Conservation (phyloP, 2,113 vertebrate genomes). For the Lutjanus erythropterus region DNA sequence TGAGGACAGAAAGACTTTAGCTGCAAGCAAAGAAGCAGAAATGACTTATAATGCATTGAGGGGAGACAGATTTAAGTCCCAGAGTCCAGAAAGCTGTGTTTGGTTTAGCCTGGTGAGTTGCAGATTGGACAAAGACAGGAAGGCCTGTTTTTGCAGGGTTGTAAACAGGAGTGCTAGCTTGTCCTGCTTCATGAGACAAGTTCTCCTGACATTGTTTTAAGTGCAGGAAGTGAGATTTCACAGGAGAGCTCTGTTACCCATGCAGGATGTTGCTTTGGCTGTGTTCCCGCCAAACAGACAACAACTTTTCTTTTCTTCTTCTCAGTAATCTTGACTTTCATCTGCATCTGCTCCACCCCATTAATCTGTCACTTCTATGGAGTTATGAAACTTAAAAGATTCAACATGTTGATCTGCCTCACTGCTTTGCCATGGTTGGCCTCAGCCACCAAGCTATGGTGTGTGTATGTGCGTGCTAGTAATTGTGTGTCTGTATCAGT, state of each 20-base stretch:
- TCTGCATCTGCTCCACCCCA: background rate
- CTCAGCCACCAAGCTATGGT: background rate
- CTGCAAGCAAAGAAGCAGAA: slow-evolving; percentile 28
- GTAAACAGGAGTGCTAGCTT: slow-evolving; percentile 66
- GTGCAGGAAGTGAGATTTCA: slow-evolving; percentile 75
- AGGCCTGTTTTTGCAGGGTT: slow-evolving; percentile 53
- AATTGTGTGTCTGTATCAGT: background rate
- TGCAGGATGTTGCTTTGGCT: slow-evolving; percentile 60
- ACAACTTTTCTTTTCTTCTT: background rate
- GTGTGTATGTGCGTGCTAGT: background rate
- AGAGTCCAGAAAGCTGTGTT: slow-evolving; percentile 40
- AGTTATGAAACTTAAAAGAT: background rate
- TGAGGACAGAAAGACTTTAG: slow-evolving; percentile 25
- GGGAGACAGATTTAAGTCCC: slow-evolving; percentile 5
- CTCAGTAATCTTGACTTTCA: background rate
- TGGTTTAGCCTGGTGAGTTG: slow-evolving; percentile 41
- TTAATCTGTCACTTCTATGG: background rate
- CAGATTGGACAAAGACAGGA: slow-evolving; percentile 82
- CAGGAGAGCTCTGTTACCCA: slow-evolving; percentile 44
- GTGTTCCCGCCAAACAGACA: slow-evolving; percentile 18
- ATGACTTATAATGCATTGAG: slow-evolving; percentile 30
- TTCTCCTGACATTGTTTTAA: slow-evolving; percentile 73
- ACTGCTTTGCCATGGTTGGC: background rate
- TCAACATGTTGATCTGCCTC: background rate
- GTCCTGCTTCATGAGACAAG: slow-evolving; percentile 62